phyloP scores from a whole-genome alignment of 2,797 vertebrate species.

The Eulemur coronatus region DNA sequence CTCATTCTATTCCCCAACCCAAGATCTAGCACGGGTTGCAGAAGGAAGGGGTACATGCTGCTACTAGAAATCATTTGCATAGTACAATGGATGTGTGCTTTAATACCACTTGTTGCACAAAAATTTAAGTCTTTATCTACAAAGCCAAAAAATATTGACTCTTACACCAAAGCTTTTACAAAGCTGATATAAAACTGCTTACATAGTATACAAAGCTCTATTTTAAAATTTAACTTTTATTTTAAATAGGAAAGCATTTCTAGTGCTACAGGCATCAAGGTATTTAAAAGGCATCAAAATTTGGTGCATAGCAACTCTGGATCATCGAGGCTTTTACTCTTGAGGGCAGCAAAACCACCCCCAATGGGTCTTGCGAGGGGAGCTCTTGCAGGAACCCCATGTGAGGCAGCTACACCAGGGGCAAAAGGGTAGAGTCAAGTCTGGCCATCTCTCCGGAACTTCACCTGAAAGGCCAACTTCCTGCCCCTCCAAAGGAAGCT shows the following conservation, averaged over 20 bases:
- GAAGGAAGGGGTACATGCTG: slow-evolving; percentile 67
- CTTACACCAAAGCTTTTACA: slow-evolving; percentile 88
- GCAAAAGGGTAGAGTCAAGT: slow-evolving; percentile 28
- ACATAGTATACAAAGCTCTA: slow-evolving; percentile 84
- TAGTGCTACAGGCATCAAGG: slow-evolving; percentile 96
- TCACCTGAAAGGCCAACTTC: neutral
- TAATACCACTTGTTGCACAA: slow-evolving; percentile 84
- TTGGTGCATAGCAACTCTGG: slow-evolving; percentile 95
- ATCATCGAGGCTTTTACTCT: slow-evolving; percentile 86
- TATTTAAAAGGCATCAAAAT: slow-evolving; percentile 95
- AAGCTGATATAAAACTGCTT: slow-evolving; percentile 89
- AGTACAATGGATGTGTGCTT: slow-evolving; percentile 91
- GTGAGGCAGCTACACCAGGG: slow-evolving; percentile 59
- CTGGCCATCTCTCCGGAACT: slow-evolving; percentile 50
- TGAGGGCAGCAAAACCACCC: slow-evolving; percentile 68
- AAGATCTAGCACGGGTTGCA: slow-evolving; percentile 71
- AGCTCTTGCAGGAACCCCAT: slow-evolving; percentile 38
- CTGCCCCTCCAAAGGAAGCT: slow-evolving; percentile 40
- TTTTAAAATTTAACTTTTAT: slow-evolving; percentile 82
- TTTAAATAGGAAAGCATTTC: slow-evolving; percentile 90
- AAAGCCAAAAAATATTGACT: slow-evolving; percentile 88
- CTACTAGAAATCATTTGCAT: slow-evolving; percentile 89
- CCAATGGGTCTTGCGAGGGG: slow-evolving; percentile 42
- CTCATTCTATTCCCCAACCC: slow-evolving; percentile 62
- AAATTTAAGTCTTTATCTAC: slow-evolving; percentile 85